Evolutionary conservation across 2,888 invertebrate genomes (phyloP).

Genomic region (Slavum lentiscoides): DNA sequence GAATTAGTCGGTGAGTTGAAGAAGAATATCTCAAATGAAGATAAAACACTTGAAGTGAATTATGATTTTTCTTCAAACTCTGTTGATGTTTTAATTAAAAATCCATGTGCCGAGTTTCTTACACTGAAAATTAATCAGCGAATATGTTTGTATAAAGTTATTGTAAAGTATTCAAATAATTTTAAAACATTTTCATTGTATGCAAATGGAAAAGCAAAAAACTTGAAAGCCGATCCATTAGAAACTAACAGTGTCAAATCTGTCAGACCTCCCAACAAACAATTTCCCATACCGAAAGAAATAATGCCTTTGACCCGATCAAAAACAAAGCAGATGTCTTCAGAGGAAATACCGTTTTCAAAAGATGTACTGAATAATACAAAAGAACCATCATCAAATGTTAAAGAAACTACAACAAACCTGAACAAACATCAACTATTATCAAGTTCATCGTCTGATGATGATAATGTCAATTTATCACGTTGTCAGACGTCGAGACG

Average conservation of each 20-base stretch:
- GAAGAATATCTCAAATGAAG: neutral
- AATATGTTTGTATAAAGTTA: slow-evolving; percentile 19
- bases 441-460: neutral
- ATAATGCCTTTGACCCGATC: neutral
- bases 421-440: too few species aligned
- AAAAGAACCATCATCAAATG: neutral
- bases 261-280: neutral
- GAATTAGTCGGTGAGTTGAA: neutral
- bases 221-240: neutral
- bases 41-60: neutral
- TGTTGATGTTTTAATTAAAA: slow-evolving; percentile 29
- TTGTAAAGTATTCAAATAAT: neutral
- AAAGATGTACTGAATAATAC: neutral
- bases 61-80: slow-evolving; percentile 23
- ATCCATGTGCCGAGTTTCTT: neutral
- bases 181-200: slow-evolving; percentile 11
- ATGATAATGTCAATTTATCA: slow-evolving; percentile 16
- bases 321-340: neutral
- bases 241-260: neutral
- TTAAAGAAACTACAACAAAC: neutral
- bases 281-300: slow-evolving; percentile 14
- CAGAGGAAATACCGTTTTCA: neutral
- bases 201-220: neutral
- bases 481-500: neutral
- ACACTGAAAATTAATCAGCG: neutral